phyloP scores from a whole-genome alignment of 2,888 invertebrate species.

The Colostygia pectinataria region DNA sequence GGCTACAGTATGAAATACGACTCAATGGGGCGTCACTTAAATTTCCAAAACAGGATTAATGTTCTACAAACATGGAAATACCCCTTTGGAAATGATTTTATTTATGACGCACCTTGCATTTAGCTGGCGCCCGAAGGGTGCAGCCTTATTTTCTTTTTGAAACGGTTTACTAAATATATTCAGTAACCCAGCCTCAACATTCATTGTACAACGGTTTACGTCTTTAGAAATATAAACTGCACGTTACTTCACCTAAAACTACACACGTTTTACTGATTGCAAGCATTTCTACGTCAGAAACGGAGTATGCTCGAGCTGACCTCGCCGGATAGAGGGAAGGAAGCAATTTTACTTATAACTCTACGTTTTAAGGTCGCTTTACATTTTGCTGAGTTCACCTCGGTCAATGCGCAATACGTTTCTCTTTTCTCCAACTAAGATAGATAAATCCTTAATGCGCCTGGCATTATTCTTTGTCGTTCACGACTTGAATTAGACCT shows the following conservation, averaged over 20 bases:
- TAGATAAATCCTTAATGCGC: slow-evolving; percentile 20
- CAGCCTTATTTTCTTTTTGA: slow-evolving; percentile 13
- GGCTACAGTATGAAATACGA: slow-evolving; percentile 48
- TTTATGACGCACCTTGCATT: slow-evolving; percentile 50
- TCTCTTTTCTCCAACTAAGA: slow-evolving; percentile 27
- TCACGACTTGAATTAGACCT: slow-evolving; percentile 6
- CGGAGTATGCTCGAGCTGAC: slow-evolving; percentile 23
- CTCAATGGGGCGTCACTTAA: slow-evolving; percentile 44
- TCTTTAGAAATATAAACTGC: too few species aligned
- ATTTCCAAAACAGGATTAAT: slow-evolving; percentile 60
- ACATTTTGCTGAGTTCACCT: slow-evolving; percentile 37
- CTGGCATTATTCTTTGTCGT: slow-evolving; percentile 16
- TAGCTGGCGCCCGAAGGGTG: slow-evolving; percentile 26
- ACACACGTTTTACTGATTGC: slow-evolving; percentile 21
- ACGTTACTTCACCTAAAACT: neutral
- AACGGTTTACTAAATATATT: neutral
- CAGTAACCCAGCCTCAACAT: too few species aligned
- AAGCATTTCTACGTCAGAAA: slow-evolving; percentile 29
- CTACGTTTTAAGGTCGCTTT: slow-evolving; percentile 38
- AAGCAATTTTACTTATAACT: slow-evolving; percentile 50
- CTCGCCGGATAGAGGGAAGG: slow-evolving; percentile 47
- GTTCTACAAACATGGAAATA: slow-evolving; percentile 54
- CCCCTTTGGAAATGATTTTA: slow-evolving; percentile 51
- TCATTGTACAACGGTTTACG: too few species aligned
- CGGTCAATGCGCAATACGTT: slow-evolving; percentile 26